Evolutionary conservation across 1,140 invertebrate genomes (phyloP).

Genomic region (Zaprionus kolodkinae): DNA sequence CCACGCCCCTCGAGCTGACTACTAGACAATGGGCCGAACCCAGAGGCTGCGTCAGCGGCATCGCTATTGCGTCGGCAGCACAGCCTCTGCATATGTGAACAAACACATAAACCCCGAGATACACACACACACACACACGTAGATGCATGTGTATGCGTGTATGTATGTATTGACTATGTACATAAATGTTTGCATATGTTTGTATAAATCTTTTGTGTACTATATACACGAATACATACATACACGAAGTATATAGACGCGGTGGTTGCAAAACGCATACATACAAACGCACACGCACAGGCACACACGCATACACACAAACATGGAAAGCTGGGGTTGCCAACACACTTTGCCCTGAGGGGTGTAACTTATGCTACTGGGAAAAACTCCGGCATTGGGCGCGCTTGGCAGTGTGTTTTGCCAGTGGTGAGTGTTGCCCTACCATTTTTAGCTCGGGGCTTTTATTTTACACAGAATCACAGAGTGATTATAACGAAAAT

Average conservation of each 20-base stretch:
- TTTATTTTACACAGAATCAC: slow-evolving; percentile 61
- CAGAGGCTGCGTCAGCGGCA: slow-evolving; percentile 77
- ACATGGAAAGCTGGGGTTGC: slow-evolving; percentile 70
- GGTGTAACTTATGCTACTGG: slow-evolving; percentile 82
- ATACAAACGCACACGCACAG: slow-evolving; percentile 23
- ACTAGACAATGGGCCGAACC: slow-evolving; percentile 79
- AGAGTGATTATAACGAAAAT: slow-evolving; percentile 53
- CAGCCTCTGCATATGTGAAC: slow-evolving; percentile 65
- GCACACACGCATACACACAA: slow-evolving; percentile 24
- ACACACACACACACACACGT: slow-evolving; percentile 14
- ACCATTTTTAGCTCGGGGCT: slow-evolving; percentile 56
- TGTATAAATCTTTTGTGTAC: slow-evolving; percentile 25
- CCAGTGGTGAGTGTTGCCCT: slow-evolving; percentile 70
- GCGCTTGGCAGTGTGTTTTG: slow-evolving; percentile 59
- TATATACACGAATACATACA: slow-evolving; percentile 14
- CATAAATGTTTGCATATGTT: slow-evolving; percentile 22
- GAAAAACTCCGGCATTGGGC: slow-evolving; percentile 74
- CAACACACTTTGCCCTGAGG: slow-evolving; percentile 70
- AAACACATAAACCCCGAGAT: slow-evolving; percentile 23
- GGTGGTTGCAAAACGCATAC: slow-evolving; percentile 34
- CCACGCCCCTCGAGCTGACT: slow-evolving; percentile 79
- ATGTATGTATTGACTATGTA: slow-evolving; percentile 18
- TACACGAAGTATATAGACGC: slow-evolving; percentile 39
- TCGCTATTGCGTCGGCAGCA: slow-evolving; percentile 53
- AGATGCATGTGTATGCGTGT: background rate